Base-by-base conservation (phyloP, 2,888 invertebrate species). In the Platycheirus albimanus region DNA sequence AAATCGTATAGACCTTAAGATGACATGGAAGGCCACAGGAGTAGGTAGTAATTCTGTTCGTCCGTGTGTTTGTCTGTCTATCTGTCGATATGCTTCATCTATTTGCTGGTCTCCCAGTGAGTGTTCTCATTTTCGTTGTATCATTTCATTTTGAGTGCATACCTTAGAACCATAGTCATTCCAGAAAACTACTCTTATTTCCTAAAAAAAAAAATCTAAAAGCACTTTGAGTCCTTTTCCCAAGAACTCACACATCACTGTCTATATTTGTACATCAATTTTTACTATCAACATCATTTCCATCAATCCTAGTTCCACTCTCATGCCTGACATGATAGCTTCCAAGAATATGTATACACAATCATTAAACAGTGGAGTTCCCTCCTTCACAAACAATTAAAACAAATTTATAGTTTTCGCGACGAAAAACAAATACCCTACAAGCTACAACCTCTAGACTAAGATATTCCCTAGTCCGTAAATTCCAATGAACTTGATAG, bases 351-450 rank as follows among this genome's bases (percentile, higher is more conserved):
- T 64, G 33, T 66, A 33, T 43, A 24, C 20, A 17, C 15, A 10
- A 54, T 15, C 38, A 38, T 11, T 38, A 2, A 8, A 54, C 17
- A 13, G n/a, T n/a, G 33, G 13, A 28, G 10, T 28, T 5, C 4
- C 56, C 51, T 38, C 36, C 69, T 45, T 61, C 47, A 61, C 19
- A 38, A 58, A 28, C 66, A 76, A 66, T 71, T 71, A 66, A 61
- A 75, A 66, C 58, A 66, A 71, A 72, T 56, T 67, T 76, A 45
- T 5, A 2, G 3, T 24, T 13, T 58, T 63, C 6, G 56, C 66
- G 24, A 61, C 61, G 19, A 13, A 38, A 43, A 52, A 8, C 28
- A 66, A 58, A 75, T 8, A 33, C 30, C 24, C 5, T 24, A 3
- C 24, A 24, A n/a, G n/a, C n/a, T 24, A 24, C 24, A 24, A 3